phyloP scores from a whole-genome alignment of 2,888 invertebrate genomes.

The Eupithecia inturbata region DNA sequence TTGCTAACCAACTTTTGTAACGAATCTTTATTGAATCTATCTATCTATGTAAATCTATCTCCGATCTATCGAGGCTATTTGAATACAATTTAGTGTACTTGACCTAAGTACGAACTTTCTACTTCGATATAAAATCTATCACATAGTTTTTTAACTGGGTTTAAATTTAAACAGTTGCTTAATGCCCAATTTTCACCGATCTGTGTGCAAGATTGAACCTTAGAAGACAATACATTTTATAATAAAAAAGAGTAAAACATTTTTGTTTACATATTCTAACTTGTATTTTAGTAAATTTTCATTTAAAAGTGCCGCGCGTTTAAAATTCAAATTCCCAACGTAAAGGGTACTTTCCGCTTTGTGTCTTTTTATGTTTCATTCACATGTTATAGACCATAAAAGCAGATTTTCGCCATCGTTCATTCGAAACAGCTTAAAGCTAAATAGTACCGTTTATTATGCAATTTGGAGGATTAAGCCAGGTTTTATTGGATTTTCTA shows the following conservation, averaged over 20 bases:
- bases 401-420: conserved; percentile 53
- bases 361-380: conserved; percentile 61
- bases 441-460: conserved; percentile 49
- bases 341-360: conserved; percentile 44
- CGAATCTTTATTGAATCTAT: too few relatives aligned
- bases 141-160: too few relatives aligned
- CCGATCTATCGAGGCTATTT: background rate
- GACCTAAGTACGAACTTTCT: too few relatives aligned
- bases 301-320: background rate
- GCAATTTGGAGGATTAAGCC: conserved; percentile 45
- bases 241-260: too few relatives aligned
- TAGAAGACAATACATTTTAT: background rate
- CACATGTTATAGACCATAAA: conserved; percentile 73
- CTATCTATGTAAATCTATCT: too few relatives aligned
- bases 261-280: too few relatives aligned
- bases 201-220: background rate
- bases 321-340: conserved; percentile 40
- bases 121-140: too few relatives aligned
- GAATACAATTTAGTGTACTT: background rate
- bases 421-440: conserved; percentile 49
- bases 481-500: conserved; percentile 18
- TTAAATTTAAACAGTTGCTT: too few relatives aligned
- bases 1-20: too few relatives aligned
- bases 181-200: background rate
- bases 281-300: background rate